Percentiles rank a stretch among this genome's conserved stretches.
Conservation (phyloP, 2,888 invertebrate species). For the Cheilosia grossa region DNA sequence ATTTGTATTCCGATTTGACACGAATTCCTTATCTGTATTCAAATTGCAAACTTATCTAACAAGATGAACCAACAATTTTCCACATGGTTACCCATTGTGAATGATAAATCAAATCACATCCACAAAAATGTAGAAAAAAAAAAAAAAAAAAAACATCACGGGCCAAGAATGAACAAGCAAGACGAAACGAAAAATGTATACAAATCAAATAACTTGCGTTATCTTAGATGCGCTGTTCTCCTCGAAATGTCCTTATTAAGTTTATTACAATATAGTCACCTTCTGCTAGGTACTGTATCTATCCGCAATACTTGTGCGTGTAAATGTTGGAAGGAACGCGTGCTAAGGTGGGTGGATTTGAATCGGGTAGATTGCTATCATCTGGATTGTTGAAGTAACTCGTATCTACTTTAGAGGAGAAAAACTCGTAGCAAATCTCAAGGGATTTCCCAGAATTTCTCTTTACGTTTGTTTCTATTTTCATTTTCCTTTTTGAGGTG, state of each 20-base stretch:
- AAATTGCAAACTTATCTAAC: constrained; percentile 43
- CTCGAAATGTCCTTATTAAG: constrained; percentile 46
- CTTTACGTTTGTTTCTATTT: constrained; percentile 22
- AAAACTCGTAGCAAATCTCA: constrained; percentile 48
- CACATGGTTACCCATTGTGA: constrained; percentile 33
- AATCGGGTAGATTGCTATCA: constrained; percentile 63
- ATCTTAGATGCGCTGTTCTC: constrained; percentile 26
- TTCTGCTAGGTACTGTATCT: constrained; percentile 19
- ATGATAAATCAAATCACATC: constrained; percentile 45
- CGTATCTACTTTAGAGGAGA: constrained; percentile 1
- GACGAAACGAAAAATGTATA: constrained; percentile 21
- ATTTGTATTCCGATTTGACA: constrained; percentile 15
- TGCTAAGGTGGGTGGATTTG: constrained; percentile 60
- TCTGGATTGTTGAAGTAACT: constrained; percentile 24
- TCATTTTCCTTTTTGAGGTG: constrained; percentile 28
- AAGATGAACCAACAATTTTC: constrained; percentile 36
- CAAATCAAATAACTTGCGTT: constrained; percentile 39
- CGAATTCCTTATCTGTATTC: constrained; percentile 30
- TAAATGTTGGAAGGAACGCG: constrained; percentile 28
- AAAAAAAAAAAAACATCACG: constrained; percentile 35
- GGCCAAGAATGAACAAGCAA: neutral
- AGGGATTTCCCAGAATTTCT: constrained; percentile 48
- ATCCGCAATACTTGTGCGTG: neutral
- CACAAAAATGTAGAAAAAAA: neutral
- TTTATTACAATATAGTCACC: constrained; percentile 46